Base-by-base conservation (phyloP, 2,113 vertebrate species). In the Mormoops blainvillei region DNA sequence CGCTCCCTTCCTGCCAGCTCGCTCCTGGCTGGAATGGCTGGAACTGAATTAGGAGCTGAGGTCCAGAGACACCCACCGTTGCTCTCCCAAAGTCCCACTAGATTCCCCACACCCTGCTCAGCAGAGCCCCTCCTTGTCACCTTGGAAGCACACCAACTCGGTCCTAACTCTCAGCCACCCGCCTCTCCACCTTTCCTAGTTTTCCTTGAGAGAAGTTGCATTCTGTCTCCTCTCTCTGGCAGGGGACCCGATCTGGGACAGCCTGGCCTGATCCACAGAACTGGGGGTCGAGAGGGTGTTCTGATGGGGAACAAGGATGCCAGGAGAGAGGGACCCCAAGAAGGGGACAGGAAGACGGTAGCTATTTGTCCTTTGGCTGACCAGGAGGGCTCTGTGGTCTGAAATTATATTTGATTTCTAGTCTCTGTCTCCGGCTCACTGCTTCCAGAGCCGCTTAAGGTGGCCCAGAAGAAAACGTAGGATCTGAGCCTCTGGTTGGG, bases 1-100 rank as follows among this genome's bases (percentile, higher is more conserved):
- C 80, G 52, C 88, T 95, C 85, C 96, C 82, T 98, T 96, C 96
- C 97, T 97, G 97, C 96, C 96, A 95, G 91, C 78, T 95, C n/a
- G 48, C 81, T 95, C 20, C 67, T 3, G 71, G 48, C 91, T 89
- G 92, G 81, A 94, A 91, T 89, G 80, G 50, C 92, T 56, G 83
- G 71, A 86, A 73, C 68, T 65, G 85, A 83, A 76, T 96, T 85
- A 65, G 81, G 88, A 38, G 22, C 19, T 22, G 48, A 61, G 38
- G 67, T 91, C 76, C 4, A 28, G 65, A 54, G 84, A 91, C 81
- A 82, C 52, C 71, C 84, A 71, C 45, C 87, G 65, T 87, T 87
- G 48, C 73, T 76, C 8, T 31, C 33, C 84, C 33, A 5, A 43
- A 88, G 76, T 43, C 94, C 67, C 85, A 16, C 80, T 54, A 58